phyloP scores from a whole-genome alignment of 2,797 vertebrate genomes.

The Epinephelus coioides region DNA sequence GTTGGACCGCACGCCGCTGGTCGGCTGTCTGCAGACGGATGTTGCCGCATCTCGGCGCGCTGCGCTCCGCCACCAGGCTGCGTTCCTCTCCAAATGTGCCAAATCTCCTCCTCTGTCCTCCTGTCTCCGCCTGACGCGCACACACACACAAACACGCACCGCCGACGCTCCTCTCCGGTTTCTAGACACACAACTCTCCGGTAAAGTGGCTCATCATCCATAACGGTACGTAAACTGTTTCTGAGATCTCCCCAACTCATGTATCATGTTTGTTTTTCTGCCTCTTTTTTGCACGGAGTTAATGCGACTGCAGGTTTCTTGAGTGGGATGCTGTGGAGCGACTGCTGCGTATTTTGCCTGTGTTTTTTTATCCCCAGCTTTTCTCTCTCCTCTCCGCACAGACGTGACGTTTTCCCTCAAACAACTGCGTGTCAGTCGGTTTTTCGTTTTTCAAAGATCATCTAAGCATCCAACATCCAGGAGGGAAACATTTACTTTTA shows the following conservation, averaged over 20 bases:
- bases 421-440: conserved; percentile 23
- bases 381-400: conserved; percentile 30
- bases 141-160: conserved; percentile 28
- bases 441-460: no score
- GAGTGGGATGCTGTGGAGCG: conserved; percentile 52
- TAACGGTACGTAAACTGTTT: conserved; percentile 74
- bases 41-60: conserved; percentile 80
- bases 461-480: conserved; percentile 4
- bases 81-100: conserved; percentile 69
- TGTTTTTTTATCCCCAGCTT: conserved; percentile 6
- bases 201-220: conserved; percentile 59
- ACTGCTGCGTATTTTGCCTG: conserved; percentile 48
- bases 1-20: conserved; percentile 63
- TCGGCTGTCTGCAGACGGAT: conserved; percentile 75
- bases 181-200: conserved; percentile 64
- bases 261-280: conserved; percentile 13
- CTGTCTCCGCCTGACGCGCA: conserved; percentile 53
- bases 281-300: conserved; percentile 4
- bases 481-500: conserved; percentile 42
- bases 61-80: conserved; percentile 69
- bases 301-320: conserved; percentile 19
- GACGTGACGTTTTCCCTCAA: conserved; percentile 54
- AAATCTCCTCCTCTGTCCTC: conserved; percentile 71
- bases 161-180: conserved; percentile 54
- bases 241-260: conserved; percentile 19